Evolutionary conservation across 2,113 vertebrate species (phyloP).

Genomic region (Reinhardtius hippoglossoides): DNA sequence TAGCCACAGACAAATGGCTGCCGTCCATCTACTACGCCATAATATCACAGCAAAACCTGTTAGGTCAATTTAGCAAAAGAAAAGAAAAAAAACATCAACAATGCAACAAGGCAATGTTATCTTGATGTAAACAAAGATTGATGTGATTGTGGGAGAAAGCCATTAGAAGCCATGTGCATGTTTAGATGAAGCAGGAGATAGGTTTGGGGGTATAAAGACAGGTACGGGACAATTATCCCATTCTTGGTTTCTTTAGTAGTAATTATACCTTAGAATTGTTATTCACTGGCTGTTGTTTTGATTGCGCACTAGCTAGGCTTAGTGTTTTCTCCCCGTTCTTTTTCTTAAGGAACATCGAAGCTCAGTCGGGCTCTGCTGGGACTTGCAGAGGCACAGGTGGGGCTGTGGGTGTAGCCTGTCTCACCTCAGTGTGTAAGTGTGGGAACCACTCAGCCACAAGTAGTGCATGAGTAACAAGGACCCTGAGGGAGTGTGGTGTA

Average conservation of each 20-base stretch:
- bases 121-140: not conserved
- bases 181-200: not conserved
- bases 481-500: slow-evolving; percentile 82
- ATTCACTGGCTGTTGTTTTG: slow-evolving; percentile 71
- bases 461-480: slow-evolving; percentile 84
- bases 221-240: slow-evolving; percentile 61
- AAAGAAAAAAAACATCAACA: too few relatives aligned
- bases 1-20: slow-evolving; percentile 21
- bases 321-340: slow-evolving; percentile 65
- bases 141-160: not conserved
- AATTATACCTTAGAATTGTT: slow-evolving; percentile 75
- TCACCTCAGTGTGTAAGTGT: slow-evolving; percentile 82
- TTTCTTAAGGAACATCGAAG: slow-evolving; percentile 69
- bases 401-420: slow-evolving; percentile 77
- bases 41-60: slow-evolving; percentile 11
- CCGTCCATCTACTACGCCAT: slow-evolving; percentile 10
- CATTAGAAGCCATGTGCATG: slow-evolving; percentile 1
- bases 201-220: slow-evolving; percentile 21
- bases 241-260: slow-evolving; percentile 63
- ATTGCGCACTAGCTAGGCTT: slow-evolving; percentile 66
- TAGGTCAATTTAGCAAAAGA: not conserved
- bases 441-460: slow-evolving; percentile 79
- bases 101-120: not conserved
- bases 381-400: slow-evolving; percentile 83
- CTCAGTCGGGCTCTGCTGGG: slow-evolving; percentile 74